Evolutionary conservation across 2,888 invertebrate species (phyloP).

Genomic region (Eustalomyia histrio): DNA sequence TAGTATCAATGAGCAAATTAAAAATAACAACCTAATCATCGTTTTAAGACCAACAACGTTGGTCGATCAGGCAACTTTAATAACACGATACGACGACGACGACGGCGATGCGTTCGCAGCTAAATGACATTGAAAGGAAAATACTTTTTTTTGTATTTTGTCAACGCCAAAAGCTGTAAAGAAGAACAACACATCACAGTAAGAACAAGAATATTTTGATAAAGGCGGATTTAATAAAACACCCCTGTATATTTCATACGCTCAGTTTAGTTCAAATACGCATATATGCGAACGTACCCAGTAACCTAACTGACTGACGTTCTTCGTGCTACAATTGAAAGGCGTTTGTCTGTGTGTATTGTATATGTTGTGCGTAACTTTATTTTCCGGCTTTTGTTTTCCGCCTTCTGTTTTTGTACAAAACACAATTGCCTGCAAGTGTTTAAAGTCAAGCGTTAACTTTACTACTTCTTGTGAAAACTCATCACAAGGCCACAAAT

Average conservation of each 20-base stretch:
- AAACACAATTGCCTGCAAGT: slow-evolving; percentile 75
- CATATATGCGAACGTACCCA: slow-evolving; percentile 15
- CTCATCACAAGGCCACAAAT: slow-evolving; percentile 65
- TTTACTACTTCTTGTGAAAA: slow-evolving; percentile 43
- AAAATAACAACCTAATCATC: slow-evolving; percentile 80
- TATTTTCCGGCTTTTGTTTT: slow-evolving; percentile 78
- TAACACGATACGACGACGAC: slow-evolving; percentile 26
- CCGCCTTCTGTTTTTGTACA: slow-evolving; percentile 76
- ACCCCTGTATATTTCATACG: slow-evolving; percentile 69
- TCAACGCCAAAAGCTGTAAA: slow-evolving; percentile 63
- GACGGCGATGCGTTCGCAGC: not conserved
- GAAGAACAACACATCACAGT: slow-evolving; percentile 25
- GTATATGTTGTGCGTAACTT: slow-evolving; percentile 71
- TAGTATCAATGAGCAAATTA: slow-evolving; percentile 80
- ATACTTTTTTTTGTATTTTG: slow-evolving; percentile 62
- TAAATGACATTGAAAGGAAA: slow-evolving; percentile 55
- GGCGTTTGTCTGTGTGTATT: slow-evolving; percentile 34
- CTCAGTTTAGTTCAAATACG: slow-evolving; percentile 48
- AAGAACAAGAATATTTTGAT: slow-evolving; percentile 17
- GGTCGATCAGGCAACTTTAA: slow-evolving; percentile 68
- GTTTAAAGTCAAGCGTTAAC: slow-evolving; percentile 76
- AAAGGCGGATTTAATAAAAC: slow-evolving; percentile 62
- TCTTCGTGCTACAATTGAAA: slow-evolving; percentile 35
- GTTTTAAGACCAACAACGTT: slow-evolving; percentile 79
- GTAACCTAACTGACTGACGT: slow-evolving; percentile 39